Evolutionary conservation across 1,140 invertebrate genomes (phyloP).

Genomic region (Rhynchophorus ferrugineus): DNA sequence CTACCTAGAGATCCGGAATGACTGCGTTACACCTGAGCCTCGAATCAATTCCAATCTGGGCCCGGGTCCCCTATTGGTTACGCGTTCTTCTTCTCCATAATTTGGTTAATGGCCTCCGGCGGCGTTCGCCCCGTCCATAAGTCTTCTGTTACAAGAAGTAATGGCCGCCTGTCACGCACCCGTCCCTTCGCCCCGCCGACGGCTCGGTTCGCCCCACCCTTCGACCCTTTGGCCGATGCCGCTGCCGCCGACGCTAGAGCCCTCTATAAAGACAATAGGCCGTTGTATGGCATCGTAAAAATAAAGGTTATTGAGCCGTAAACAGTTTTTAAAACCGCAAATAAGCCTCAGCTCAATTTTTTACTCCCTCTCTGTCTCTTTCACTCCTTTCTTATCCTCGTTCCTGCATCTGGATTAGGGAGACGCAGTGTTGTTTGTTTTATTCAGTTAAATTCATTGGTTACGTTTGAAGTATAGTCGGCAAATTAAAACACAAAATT

Average conservation of each 20-base stretch:
- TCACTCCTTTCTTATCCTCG: too few relatives aligned
- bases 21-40: conserved; percentile 33
- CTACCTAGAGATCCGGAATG: conserved; percentile 14
- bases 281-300: neutral
- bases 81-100: conserved; percentile 37
- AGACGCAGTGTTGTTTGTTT: too few relatives aligned
- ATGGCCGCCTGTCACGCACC: conserved; percentile 41
- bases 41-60: neutral
- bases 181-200: conserved; percentile 18
- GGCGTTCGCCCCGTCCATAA: conserved; percentile 38
- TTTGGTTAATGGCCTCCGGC: conserved; percentile 41
- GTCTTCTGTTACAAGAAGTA: conserved; percentile 40
- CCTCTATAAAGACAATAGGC: neutral
- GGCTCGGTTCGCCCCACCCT: conserved; percentile 1
- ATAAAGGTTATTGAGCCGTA: neutral
- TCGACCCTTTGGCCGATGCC: conserved; percentile 3
- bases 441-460: too few relatives aligned
- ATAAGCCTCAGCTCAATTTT: too few relatives aligned
- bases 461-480: too few relatives aligned
- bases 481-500: too few relatives aligned
- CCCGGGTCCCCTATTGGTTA: too few relatives aligned
- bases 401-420: too few relatives aligned
- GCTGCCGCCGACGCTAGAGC: conserved; percentile 2
- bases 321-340: neutral
- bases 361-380: too few relatives aligned